These are phyloP conservation scores for Luffia ferchaultella DNA, from an alignment of 2,888 invertebrate species.

Conservation along the genomic window DNA sequence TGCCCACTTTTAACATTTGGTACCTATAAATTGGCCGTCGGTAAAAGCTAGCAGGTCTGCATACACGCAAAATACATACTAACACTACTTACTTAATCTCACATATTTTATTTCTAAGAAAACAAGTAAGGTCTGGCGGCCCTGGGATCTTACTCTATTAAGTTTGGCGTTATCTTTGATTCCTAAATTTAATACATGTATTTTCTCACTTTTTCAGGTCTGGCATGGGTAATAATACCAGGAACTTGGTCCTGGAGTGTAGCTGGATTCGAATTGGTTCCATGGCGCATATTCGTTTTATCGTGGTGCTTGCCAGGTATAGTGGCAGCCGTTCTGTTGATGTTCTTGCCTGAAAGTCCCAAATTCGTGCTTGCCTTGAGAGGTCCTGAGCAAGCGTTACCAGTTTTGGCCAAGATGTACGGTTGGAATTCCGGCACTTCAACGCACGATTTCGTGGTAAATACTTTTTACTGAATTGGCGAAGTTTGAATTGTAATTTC, in stretches of 20 bases:
- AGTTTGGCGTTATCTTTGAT: too few species aligned
- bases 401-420: slow-evolving; percentile 69
- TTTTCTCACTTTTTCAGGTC: slow-evolving; percentile 48
- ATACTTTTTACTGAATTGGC: too few species aligned
- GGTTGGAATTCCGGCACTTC: slow-evolving; percentile 35
- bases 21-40: too few species aligned
- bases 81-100: too few species aligned
- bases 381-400: slow-evolving; percentile 66
- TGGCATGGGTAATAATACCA: slow-evolving; percentile 76
- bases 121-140: too few species aligned
- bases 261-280: slow-evolving; percentile 60
- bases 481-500: too few species aligned
- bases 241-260: slow-evolving; percentile 48
- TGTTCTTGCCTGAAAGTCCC: slow-evolving; percentile 78
- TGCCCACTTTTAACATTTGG: too few species aligned
- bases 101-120: too few species aligned
- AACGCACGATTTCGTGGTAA: slow-evolving; percentile 48
- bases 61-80: too few species aligned
- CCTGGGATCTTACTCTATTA: too few species aligned
- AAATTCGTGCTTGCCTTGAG: slow-evolving; percentile 73
- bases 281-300: slow-evolving; percentile 79
- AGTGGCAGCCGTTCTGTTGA: slow-evolving; percentile 63
- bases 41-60: too few species aligned
- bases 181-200: too few species aligned
- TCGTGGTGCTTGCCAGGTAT: slow-evolving; percentile 72